Base-by-base conservation (phyloP, 2,113 vertebrate species). In the Heloderma charlesbogerti region DNA sequence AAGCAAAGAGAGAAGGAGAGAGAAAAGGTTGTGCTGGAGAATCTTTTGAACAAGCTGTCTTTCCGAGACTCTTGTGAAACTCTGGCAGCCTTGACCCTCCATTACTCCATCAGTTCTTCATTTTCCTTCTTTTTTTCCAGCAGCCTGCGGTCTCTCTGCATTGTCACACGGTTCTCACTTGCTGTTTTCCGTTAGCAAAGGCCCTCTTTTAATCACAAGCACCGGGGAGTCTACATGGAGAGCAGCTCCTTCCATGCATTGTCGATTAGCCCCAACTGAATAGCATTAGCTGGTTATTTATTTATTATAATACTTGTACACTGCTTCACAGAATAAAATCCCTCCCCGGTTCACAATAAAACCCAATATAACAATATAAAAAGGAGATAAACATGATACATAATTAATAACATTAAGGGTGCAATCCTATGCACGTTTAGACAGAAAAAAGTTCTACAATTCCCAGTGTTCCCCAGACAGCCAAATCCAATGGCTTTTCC, bases 131-230 rank as follows among this genome's bases (percentile, higher is more conserved):
- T 93, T n/a, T 57, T 0, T 0, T 10, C 40, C 2, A 93, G 72
- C 92, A 96, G 45, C 93, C 86, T 48, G 34, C 40, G 75, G 9
- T 79, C 90, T 91, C 91, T 43, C 69, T 93, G 51, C 80, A 88
- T 92, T 89, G 89, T 93, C 86, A 94, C 88, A 86, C 92, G 86
- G 85, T 92, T 91, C 82, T n/a, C 88, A 87, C 88, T 95, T 94
- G 78, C 40, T 92, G 6, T 89, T 74, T 45, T 84, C 51, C 51
- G n/a, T 75, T 43, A 45, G 18, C 84, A 75, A 37, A 75, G 67
- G 22, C 7, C 25, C 27, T 37, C 57, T 66, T 84, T 79, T 84
- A 66, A 66, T 10, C 20, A 27, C 34, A 63, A 63, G 34, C 31
- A 13, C 34, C 22, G 54, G n/a, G 48, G 48, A 3, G 48, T 8